phyloP scores from a whole-genome alignment of 1,140 invertebrate genomes.

The Plodia interpunctella region DNA sequence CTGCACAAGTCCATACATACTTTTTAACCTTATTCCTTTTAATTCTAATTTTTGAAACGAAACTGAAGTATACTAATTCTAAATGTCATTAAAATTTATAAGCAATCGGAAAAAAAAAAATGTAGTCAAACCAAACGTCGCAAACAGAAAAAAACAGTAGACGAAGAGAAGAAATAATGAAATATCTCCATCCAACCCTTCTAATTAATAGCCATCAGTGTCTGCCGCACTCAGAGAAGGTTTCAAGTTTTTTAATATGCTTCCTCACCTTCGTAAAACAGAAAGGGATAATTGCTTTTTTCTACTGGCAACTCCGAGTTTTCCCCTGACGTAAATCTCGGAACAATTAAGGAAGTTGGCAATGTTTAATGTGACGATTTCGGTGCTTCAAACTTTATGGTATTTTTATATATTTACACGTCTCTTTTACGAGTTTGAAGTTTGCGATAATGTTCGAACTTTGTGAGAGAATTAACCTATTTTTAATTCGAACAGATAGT shows the following conservation, averaged over 20 bases:
- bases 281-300: slow-evolving; percentile 72
- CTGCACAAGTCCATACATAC: no score
- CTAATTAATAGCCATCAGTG: slow-evolving; percentile 76
- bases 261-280: slow-evolving; percentile 72
- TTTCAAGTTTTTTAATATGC: slow-evolving; percentile 76
- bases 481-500: no score
- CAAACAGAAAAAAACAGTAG: slow-evolving; percentile 29
- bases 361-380: slow-evolving; percentile 36
- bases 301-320: slow-evolving; percentile 48
- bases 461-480: background rate
- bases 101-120: background rate
- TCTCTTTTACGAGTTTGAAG: background rate
- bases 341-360: slow-evolving; percentile 63
- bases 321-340: slow-evolving; percentile 53
- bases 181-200: slow-evolving; percentile 72
- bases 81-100: no score
- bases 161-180: slow-evolving; percentile 58
- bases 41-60: no score
- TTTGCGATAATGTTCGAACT: background rate
- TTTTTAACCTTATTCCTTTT: no score
- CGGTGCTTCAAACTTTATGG: slow-evolving; percentile 12
- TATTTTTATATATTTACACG: background rate
- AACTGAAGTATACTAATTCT: no score
- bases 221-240: slow-evolving; percentile 67
- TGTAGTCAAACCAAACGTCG: slow-evolving; percentile 1